Evolutionary conservation across 2,797 vertebrate genomes (phyloP).

Genomic region (Bryconaethiops microstoma): DNA sequence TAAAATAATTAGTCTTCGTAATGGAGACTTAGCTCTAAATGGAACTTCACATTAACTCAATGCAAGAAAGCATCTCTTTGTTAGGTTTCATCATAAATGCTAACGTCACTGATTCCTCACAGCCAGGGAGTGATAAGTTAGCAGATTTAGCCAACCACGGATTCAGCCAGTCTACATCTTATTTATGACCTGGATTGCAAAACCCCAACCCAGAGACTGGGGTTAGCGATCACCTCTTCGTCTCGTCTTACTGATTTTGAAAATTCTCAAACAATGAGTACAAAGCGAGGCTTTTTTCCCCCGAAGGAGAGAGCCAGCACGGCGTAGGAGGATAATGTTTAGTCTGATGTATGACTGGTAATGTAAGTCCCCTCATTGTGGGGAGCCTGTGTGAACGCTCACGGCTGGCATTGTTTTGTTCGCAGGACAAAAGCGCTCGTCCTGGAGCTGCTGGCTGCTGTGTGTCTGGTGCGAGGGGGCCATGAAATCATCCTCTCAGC

Average conservation of each 20-base stretch:
- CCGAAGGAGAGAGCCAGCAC: slow-evolving; percentile 45
- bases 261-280: slow-evolving; percentile 47
- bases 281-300: slow-evolving; percentile 50
- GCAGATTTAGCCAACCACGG: not conserved
- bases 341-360: slow-evolving; percentile 51
- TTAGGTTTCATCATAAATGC: not conserved
- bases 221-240: slow-evolving; percentile 25
- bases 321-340: slow-evolving; percentile 52
- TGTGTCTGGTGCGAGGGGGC: slow-evolving; percentile 94
- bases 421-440: slow-evolving; percentile 94
- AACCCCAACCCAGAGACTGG: slow-evolving; percentile 26
- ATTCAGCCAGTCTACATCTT: slow-evolving; percentile 5
- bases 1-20: slow-evolving; percentile 26
- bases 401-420: slow-evolving; percentile 26
- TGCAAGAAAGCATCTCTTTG: not conserved
- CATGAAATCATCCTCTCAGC: slow-evolving; percentile 95
- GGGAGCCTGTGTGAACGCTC: slow-evolving; percentile 34
- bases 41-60: not conserved
- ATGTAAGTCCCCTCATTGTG: slow-evolving; percentile 51
- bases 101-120: slow-evolving; percentile 1
- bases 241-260: slow-evolving; percentile 50
- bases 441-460: slow-evolving; percentile 89
- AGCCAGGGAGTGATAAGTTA: not conserved
- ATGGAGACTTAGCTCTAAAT: slow-evolving; percentile 7
- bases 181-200: slow-evolving; percentile 17